A percentile compares a stretch with the other conserved stretches of the same genome.
Conservation (phyloP, 1,140 invertebrate genomes). For the Leptinotarsa lineolata region DNA sequence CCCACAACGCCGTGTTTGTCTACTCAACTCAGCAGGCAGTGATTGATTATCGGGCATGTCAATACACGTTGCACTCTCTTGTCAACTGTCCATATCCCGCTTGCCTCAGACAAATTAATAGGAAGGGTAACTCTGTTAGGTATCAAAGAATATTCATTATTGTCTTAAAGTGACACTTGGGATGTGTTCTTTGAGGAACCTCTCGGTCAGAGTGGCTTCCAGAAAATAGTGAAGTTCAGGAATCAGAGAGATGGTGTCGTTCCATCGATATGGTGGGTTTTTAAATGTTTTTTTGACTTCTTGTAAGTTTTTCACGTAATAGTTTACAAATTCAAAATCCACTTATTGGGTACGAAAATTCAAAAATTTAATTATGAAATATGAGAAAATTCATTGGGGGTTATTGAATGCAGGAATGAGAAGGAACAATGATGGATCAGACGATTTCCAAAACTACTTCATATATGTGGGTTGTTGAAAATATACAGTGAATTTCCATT, state of each 20-base stretch:
- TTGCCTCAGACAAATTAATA: constrained; percentile 14
- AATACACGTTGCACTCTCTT: constrained; percentile 3
- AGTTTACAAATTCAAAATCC: no score
- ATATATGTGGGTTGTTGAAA: no score
- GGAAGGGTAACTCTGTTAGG: constrained; percentile 4
- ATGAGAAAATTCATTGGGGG: no score
- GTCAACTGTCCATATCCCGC: constrained; percentile 12
- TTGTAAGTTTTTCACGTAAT: no score
- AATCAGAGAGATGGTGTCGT: neutral
- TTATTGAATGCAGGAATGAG: no score
- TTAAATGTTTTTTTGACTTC: no score
- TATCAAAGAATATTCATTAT: neutral
- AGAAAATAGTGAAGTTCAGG: neutral
- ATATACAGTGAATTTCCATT: no score
- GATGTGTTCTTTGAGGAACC: neutral
- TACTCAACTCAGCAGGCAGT: constrained; percentile 2
- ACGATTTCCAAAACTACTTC: no score
- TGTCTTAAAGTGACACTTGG: neutral
- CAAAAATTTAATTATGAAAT: no score
- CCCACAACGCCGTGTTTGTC: neutral
- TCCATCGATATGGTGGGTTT: no score
- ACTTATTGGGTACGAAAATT: no score
- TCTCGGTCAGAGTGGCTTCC: neutral
- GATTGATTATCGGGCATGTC: constrained; percentile 15
- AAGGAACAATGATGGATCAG: no score